Conservation (phyloP, 2,888 invertebrate genomes). For the Rhingia campestris region DNA sequence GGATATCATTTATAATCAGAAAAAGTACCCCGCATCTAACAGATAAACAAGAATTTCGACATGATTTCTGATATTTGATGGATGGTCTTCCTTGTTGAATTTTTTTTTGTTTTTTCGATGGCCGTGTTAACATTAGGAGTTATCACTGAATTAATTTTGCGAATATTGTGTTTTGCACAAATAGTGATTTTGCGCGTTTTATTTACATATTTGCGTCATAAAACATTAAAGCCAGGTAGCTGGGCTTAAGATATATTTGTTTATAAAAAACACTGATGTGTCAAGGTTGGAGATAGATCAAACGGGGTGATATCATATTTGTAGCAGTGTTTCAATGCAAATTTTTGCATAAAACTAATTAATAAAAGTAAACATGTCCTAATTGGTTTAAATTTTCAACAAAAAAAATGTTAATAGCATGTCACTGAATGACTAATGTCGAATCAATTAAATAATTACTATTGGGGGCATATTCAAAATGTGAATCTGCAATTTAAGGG, state of each 20-base stretch:
- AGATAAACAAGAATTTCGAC: conserved; percentile 2
- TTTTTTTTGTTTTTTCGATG: background rate
- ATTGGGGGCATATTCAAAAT: too few species aligned
- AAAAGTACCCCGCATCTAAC: background rate
- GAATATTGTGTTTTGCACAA: background rate
- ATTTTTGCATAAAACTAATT: too few species aligned
- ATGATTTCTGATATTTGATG: background rate
- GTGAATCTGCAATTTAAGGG: too few species aligned
- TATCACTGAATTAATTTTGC: conserved; percentile 3
- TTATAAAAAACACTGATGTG: conserved; percentile 4
- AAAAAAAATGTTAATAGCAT: too few species aligned
- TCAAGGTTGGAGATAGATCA: background rate
- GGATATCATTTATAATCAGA: background rate
- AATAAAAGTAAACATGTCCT: too few species aligned
- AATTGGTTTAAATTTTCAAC: too few species aligned
- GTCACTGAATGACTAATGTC: too few species aligned
- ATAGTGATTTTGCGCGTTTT: background rate
- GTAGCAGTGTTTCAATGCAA: too few species aligned
- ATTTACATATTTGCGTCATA: conserved; percentile 6
- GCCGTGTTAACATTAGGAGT: background rate
- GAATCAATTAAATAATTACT: too few species aligned
- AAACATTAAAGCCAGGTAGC: background rate
- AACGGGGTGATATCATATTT: too few species aligned
- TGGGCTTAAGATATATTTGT: background rate
- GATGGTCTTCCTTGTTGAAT: background rate